Evolutionary conservation across 2,113 vertebrate species (phyloP), one percentile per base, ranked within the genome.

Genomic region (Sterrhoptilus dennistouni): DNA sequence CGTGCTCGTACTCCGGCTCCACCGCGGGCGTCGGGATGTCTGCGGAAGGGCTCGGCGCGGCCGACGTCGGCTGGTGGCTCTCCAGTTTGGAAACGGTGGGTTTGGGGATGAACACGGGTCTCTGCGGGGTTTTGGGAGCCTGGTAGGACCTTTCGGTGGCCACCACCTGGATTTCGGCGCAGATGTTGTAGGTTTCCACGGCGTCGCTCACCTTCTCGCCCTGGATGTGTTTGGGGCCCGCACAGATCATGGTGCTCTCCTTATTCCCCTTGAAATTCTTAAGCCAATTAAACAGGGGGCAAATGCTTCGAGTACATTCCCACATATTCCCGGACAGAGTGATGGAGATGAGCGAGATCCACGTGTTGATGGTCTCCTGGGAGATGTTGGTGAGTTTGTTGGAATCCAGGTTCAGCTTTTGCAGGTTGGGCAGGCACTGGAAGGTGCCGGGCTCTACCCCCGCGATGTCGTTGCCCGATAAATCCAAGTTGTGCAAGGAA

Each of bases 381-480:
- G 99, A 99, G 96, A 99, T 97, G 57, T 99, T 99, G 97, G 98
- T 99, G 60, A 99, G 99, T 86, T 99, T 99, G 97, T 99, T 99
- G 97, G 99, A 99, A 98, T 99, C 99, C 98, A 99, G 96, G 96
- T 99, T 99, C 21, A 99, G 98, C 83, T 99, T 99, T 52, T 99
- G 99, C 92, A 99, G 97, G 92, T 99, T 99, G 63, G 99, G 99
- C 72, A 99, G 98, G 96, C 99, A 99, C 85, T 99, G 99, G 97
- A 99, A 99, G 11, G 99, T 99, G 52, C 98, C 98, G 0, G 98
- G 98, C 77, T 99, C 99, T 78, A 99, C 85, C 45, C 98, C 97
- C 45, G 99, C 98, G 42, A 99, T 99, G 82, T 99, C 99, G 31
- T 99, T 99, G 82, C 99, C 99, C 0, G 99, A 99, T 95, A 99